Conservation (phyloP, 2,888 invertebrate species). For the Saturnia pavonia region DNA sequence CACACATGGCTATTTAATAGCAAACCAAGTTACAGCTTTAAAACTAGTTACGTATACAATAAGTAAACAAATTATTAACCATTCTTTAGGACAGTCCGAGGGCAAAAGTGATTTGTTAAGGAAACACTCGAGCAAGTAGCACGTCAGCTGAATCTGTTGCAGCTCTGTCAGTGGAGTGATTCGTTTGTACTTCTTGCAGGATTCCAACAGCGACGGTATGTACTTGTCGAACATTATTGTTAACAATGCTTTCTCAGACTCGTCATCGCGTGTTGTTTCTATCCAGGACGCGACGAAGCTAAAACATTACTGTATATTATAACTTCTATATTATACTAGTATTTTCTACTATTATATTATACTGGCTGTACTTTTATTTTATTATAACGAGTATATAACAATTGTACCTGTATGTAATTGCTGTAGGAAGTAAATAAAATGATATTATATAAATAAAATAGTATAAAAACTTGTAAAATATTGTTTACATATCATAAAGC, state of each 20-base stretch:
- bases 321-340: neutral
- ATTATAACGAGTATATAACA: too few species aligned
- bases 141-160: constrained; percentile 93
- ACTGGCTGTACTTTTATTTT: too few species aligned
- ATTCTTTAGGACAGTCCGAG: constrained; percentile 94
- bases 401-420: too few species aligned
- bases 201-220: constrained; percentile 91
- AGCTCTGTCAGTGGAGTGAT: constrained; percentile 96
- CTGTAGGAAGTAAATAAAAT: too few species aligned
- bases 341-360: neutral
- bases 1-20: too few species aligned
- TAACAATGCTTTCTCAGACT: constrained; percentile 89
- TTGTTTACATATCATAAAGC: neutral
- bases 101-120: constrained; percentile 91
- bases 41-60: too few species aligned
- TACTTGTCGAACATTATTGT: constrained; percentile 96
- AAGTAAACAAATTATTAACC: constrained; percentile 66
- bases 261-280: constrained; percentile 87
- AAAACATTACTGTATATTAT: constrained; percentile 21
- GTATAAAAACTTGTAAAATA: neutral
- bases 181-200: constrained; percentile 89
- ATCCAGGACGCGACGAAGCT: constrained; percentile 96
- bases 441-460: too few species aligned
- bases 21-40: too few species aligned
- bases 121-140: constrained; percentile 92